Evolutionary conservation across 2,888 invertebrate species (phyloP).

Genomic region (Melinaea marsaeus): DNA sequence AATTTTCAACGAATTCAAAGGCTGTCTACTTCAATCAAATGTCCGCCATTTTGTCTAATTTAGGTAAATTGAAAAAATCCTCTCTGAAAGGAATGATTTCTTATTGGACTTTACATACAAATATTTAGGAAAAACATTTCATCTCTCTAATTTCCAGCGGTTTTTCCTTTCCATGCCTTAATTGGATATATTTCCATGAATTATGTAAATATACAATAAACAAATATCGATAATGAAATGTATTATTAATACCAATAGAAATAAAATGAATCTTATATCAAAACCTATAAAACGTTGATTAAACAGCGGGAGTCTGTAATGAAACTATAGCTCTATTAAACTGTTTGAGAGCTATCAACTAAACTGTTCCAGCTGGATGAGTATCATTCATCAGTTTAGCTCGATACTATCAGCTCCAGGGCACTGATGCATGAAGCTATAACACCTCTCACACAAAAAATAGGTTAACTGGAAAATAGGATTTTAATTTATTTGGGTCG

Average conservation of each 20-base stretch:
- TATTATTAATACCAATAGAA: neutral
- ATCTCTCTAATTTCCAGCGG: constrained; percentile 1
- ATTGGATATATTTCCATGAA: constrained; percentile 6
- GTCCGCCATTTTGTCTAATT: constrained; percentile 28
- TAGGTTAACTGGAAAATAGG: constrained; percentile 3
- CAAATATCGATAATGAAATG: neutral
- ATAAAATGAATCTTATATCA: neutral
- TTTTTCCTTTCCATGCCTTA: constrained; percentile 6
- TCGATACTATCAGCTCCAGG: constrained; percentile 11
- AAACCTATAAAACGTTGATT: neutral
- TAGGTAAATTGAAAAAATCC: constrained; percentile 24
- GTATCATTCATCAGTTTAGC: constrained; percentile 19
- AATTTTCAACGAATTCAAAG: constrained; percentile 22
- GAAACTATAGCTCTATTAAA: constrained; percentile 18
- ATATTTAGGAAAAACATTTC: constrained; percentile 8
- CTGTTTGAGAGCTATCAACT: constrained; percentile 16
- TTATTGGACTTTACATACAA: constrained; percentile 7
- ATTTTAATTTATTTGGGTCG: neutral
- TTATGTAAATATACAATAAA: neutral
- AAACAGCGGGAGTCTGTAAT: constrained; percentile 1
- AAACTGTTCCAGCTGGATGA: constrained; percentile 20
- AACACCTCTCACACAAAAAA: neutral
- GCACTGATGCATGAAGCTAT: constrained; percentile 16
- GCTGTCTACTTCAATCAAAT: constrained; percentile 22
- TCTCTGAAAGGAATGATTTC: constrained; percentile 15